These are phyloP conservation scores for Nasonia longicornis DNA, from an alignment of 1,140 invertebrate genomes.

Conservation along the genomic window DNA sequence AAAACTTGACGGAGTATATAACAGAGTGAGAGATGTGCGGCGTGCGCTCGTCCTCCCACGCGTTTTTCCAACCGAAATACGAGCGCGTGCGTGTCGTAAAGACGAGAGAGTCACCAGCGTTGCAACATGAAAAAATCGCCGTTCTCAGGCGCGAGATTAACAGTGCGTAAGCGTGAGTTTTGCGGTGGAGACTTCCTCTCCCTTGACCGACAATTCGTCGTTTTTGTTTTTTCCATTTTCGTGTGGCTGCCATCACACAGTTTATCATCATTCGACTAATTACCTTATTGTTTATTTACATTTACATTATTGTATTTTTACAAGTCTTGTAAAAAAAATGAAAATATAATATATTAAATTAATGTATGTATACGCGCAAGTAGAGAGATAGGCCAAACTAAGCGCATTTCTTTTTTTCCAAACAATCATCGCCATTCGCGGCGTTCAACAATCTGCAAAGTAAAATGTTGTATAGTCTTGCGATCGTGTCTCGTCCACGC, in stretches of 20 bases:
- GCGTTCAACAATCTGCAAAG: background rate
- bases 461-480: background rate
- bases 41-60: constrained; percentile 3
- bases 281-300: too few species aligned
- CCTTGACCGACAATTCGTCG: background rate
- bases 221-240: background rate
- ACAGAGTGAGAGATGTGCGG: background rate
- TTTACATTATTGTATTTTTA: too few species aligned
- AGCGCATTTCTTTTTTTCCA: too few species aligned
- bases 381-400: too few species aligned
- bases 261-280: background rate
- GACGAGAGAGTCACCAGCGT: background rate
- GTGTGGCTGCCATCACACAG: too few species aligned
- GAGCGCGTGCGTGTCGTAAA: constrained; percentile 17
- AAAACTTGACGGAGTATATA: constrained; percentile 1
- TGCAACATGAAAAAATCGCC: constrained; percentile 21
- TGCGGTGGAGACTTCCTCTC: constrained; percentile 12
- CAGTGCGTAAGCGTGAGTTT: constrained; percentile 5
- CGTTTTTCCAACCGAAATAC: constrained; percentile 19
- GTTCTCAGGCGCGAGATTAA: background rate
- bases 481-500: background rate
- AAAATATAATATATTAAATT: too few species aligned
- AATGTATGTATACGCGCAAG: too few species aligned
- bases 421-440: background rate
- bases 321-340: too few species aligned